Evolutionary conservation across 2,888 invertebrate genomes (phyloP).

Genomic region (Lasioglossum oenotherae): DNA sequence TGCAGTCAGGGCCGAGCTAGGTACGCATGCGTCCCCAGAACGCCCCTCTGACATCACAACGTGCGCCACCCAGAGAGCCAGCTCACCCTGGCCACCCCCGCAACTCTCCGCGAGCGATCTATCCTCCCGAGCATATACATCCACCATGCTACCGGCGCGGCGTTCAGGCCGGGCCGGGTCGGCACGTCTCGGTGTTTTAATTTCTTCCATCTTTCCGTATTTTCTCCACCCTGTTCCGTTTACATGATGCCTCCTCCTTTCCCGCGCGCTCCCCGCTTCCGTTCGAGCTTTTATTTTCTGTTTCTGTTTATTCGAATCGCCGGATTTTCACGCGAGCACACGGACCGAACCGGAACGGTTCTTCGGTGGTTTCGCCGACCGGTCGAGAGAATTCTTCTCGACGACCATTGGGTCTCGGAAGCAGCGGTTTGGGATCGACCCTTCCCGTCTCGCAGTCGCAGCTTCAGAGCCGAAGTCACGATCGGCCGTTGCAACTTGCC

Average conservation of each 20-base stretch:
- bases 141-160: constrained; percentile 22
- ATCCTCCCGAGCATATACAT: constrained; percentile 39
- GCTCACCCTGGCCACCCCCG: constrained; percentile 36
- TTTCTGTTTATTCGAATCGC: not conserved
- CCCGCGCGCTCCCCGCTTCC: not conserved
- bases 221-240: constrained; percentile 14
- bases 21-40: constrained; percentile 77
- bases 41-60: constrained; percentile 70
- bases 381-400: not conserved
- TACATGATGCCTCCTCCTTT: not conserved
- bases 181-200: constrained; percentile 68
- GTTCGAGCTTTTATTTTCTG: too few species aligned
- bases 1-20: constrained; percentile 83
- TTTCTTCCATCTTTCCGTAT: constrained; percentile 58
- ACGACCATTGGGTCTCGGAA: not conserved
- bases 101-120: constrained; percentile 40
- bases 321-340: not conserved
- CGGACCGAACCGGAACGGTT: not conserved
- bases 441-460: not conserved
- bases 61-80: constrained; percentile 68
- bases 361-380: not conserved
- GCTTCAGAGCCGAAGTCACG: constrained; percentile 42
- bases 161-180: constrained; percentile 26
- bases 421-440: not conserved
- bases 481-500: constrained; percentile 67